These are phyloP conservation scores for Stenurella melanura DNA, from an alignment of 2,888 invertebrate genomes.

Conservation along the genomic window DNA sequence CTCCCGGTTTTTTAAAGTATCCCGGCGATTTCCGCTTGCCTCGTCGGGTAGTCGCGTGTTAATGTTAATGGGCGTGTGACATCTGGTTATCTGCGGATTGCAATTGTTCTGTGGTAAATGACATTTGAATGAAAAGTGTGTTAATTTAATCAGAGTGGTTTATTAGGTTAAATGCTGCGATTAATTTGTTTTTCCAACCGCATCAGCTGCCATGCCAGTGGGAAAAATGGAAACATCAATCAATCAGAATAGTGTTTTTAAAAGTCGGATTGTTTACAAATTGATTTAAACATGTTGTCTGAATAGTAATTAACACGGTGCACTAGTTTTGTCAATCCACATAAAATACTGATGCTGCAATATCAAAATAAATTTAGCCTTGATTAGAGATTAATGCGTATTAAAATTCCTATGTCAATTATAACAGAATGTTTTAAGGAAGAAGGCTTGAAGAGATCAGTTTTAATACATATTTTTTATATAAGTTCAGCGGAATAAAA, in stretches of 20 bases:
- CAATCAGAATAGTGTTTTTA: neutral
- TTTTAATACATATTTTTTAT: no score
- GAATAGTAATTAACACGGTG: constrained; percentile 11
- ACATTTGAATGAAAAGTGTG: constrained; percentile 38
- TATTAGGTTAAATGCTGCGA: constrained; percentile 37
- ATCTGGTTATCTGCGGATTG: constrained; percentile 46
- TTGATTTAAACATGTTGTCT: neutral
- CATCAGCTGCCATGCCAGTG: constrained; percentile 18
- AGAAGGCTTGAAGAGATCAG: neutral
- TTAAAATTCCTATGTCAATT: neutral
- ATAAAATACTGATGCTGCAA: neutral
- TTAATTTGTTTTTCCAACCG: constrained; percentile 20
- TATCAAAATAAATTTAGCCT: neutral
- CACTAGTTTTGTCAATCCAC: constrained; percentile 1
- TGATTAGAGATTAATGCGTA: neutral
- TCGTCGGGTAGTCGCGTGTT: constrained; percentile 50
- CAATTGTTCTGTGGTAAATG: constrained; percentile 42
- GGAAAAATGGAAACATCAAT: constrained; percentile 36
- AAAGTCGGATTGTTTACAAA: constrained; percentile 2
- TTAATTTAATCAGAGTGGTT: constrained; percentile 45
- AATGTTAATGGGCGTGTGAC: constrained; percentile 61
- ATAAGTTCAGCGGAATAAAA: no score
- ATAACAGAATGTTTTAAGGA: neutral
- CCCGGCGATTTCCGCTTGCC: constrained; percentile 45
- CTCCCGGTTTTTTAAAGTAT: constrained; percentile 41